phyloP scores from a whole-genome alignment of 2,888 invertebrate genomes.

The Metalampra italica region DNA sequence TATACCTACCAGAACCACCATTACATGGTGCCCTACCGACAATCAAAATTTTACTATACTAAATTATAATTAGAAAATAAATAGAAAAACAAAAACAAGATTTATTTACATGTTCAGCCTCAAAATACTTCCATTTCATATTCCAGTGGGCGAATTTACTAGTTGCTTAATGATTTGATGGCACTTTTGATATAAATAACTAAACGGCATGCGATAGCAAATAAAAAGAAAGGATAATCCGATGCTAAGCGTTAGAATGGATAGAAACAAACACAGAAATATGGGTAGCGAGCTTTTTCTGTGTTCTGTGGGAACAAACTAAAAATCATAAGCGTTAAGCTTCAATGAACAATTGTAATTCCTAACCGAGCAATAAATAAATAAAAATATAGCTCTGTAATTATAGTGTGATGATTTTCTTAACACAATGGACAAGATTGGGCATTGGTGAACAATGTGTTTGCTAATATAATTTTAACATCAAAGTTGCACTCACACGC shows the following conservation, averaged over 20 bases:
- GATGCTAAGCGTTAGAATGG: slow-evolving; percentile 30
- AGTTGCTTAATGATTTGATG: slow-evolving; percentile 12
- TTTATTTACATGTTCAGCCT: slow-evolving; percentile 66
- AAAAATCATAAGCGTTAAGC: slow-evolving; percentile 33
- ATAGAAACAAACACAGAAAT: slow-evolving; percentile 68
- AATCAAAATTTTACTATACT: slow-evolving; percentile 27
- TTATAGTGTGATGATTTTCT: slow-evolving; percentile 66
- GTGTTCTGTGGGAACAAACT: too few relatives aligned
- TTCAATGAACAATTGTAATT: slow-evolving; percentile 38
- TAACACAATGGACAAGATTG: slow-evolving; percentile 68
- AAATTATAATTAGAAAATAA: slow-evolving; percentile 49
- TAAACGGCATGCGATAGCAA: slow-evolving; percentile 1
- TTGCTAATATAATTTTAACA: slow-evolving; percentile 32
- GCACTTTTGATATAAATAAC: slow-evolving; percentile 13
- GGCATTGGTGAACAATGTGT: slow-evolving; percentile 62
- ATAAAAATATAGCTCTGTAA: slow-evolving; percentile 57
- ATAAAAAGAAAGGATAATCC: slow-evolving; percentile 9
- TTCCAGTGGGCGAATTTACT: slow-evolving; percentile 25
- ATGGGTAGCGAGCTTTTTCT: too few relatives aligned
- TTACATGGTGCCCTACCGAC: slow-evolving; percentile 44
- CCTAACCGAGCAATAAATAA: slow-evolving; percentile 66
- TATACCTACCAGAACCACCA: slow-evolving; percentile 36
- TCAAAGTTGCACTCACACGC: neutral
- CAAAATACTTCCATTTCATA: slow-evolving; percentile 41
- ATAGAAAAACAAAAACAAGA: slow-evolving; percentile 55